Evolutionary conservation across 2,888 invertebrate genomes (phyloP).

Genomic region (Melanargia galathea): DNA sequence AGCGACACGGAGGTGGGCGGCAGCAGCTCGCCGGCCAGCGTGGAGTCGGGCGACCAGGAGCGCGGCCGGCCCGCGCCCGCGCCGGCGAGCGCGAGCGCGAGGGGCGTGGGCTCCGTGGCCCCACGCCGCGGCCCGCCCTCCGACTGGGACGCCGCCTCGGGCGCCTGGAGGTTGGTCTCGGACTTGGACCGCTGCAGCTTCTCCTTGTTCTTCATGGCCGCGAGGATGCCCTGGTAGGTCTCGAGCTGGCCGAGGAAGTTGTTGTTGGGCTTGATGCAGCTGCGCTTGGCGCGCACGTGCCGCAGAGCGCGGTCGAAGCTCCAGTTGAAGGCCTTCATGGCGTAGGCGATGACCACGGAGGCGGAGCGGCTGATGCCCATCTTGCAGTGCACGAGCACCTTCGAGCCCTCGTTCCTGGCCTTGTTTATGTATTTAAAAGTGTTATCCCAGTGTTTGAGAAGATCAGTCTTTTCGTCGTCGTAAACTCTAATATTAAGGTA

Average conservation of each 20-base stretch:
- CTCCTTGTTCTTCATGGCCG: constrained; percentile 97
- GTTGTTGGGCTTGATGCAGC: constrained; percentile 97
- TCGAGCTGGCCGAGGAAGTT: constrained; percentile 97
- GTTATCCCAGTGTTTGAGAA: constrained; percentile 98
- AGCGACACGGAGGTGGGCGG: constrained; percentile 86
- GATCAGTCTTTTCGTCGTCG: constrained; percentile 98
- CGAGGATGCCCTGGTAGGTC: constrained; percentile 97
- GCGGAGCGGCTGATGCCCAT: constrained; percentile 99
- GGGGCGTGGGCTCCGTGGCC: constrained; percentile 83
- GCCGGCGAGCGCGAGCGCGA: constrained; percentile 81
- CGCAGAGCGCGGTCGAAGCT: constrained; percentile 93
- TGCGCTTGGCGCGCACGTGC: constrained; percentile 94
- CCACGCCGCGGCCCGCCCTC: constrained; percentile 83
- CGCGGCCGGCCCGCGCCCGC: constrained; percentile 81
- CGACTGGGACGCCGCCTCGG: constrained; percentile 79
- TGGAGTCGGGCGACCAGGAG: constrained; percentile 87
- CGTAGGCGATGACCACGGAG: constrained; percentile 98
- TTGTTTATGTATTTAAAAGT: constrained; percentile 98
- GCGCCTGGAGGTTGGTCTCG: constrained; percentile 92
- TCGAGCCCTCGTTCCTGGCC: constrained; percentile 94
- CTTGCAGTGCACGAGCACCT: constrained; percentile 99
- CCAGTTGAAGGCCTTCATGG: constrained; percentile 99
- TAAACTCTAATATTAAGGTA: constrained; percentile 98
- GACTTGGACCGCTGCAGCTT: constrained; percentile 96
- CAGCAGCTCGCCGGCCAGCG: constrained; percentile 82